Conservation (phyloP, 2,113 vertebrate species). For the Electrona antarctica region DNA sequence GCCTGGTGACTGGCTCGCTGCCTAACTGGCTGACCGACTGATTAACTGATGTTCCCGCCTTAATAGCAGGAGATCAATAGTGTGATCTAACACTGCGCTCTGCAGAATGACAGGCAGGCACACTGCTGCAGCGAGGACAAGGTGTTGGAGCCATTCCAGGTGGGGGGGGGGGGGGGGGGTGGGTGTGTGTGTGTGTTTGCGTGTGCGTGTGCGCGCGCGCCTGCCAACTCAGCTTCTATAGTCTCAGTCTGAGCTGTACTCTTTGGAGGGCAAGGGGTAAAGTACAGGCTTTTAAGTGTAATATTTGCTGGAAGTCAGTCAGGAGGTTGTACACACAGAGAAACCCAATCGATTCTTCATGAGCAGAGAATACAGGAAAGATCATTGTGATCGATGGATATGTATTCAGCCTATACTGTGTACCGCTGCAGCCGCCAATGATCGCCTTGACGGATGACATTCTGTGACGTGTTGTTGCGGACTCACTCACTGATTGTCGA, state of each 20-base stretch:
- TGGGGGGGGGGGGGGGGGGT: too few species aligned
- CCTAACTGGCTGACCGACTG: constrained; percentile 46
- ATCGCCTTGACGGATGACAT: too few species aligned
- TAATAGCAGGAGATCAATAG: constrained; percentile 62
- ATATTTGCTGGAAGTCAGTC: constrained; percentile 35
- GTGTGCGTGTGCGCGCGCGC: neutral
- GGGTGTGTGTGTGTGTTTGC: too few species aligned
- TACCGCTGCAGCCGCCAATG: neutral
- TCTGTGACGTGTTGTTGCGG: too few species aligned
- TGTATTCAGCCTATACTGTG: constrained; percentile 7
- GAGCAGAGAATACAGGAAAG: constrained; percentile 6
- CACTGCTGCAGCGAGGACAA: constrained; percentile 31
- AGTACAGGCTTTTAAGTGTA: constrained; percentile 37
- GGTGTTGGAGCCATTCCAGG: constrained; percentile 17
- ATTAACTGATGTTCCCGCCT: constrained; percentile 57
- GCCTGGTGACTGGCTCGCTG: constrained; percentile 39
- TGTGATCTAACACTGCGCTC: constrained; percentile 36
- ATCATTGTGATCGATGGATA: constrained; percentile 35
- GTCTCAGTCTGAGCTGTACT: constrained; percentile 9
- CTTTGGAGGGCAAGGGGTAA: constrained; percentile 16
- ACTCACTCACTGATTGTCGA: too few species aligned
- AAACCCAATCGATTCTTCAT: constrained; percentile 31
- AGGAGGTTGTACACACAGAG: constrained; percentile 31
- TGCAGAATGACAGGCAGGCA: constrained; percentile 42
- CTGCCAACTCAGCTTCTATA: neutral